Evolutionary conservation across 2,888 invertebrate genomes (phyloP).

Genomic region (Fragum sueziense): DNA sequence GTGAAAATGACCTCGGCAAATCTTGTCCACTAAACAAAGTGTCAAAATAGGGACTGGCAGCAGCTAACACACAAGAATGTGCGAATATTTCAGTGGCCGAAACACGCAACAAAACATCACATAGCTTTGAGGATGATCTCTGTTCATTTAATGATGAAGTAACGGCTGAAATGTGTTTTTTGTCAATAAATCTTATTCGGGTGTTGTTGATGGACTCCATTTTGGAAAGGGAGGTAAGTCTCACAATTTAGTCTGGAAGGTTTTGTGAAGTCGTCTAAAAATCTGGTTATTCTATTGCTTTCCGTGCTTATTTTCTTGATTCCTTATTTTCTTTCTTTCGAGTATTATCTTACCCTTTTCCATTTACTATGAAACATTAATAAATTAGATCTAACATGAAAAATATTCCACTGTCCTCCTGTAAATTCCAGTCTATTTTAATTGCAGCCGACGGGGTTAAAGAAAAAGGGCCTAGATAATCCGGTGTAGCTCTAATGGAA

Average conservation of each 20-base stretch:
- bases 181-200: conserved; percentile 58
- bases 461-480: no score
- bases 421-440: no score
- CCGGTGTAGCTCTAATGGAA: no score
- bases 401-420: no score
- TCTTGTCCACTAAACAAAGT: conserved; percentile 75
- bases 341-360: no score
- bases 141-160: conserved; percentile 70
- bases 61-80: conserved; percentile 80
- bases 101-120: conserved; percentile 80
- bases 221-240: conserved; percentile 32
- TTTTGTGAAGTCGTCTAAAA: no score
- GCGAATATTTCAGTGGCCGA: conserved; percentile 76
- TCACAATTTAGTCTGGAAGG: background rate
- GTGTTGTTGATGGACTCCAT: conserved; percentile 64
- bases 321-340: no score
- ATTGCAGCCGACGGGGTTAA: no score
- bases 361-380: no score
- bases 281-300: no score
- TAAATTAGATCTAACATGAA: no score
- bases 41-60: conserved; percentile 80
- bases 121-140: conserved; percentile 73
- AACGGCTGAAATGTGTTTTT: conserved; percentile 57
- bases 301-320: no score
- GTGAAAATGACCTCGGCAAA: conserved; percentile 78